Base-by-base conservation (phyloP, 2,797 vertebrate species). In the Schizopygopsis pylzovi region DNA sequence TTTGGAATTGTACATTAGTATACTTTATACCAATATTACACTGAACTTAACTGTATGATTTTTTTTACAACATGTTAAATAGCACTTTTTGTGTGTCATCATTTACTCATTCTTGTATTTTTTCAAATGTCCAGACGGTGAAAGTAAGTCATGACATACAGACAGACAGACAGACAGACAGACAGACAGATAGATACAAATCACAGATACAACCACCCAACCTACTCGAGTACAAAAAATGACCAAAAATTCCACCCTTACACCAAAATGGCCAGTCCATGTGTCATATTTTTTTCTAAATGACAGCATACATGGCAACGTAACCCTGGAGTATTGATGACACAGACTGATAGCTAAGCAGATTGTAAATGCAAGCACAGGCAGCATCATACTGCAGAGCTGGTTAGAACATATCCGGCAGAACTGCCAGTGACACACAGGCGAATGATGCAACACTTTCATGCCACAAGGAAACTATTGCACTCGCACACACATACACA, bases 391-490 rank as follows among this genome's bases (percentile, higher is more conserved):
- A 47, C 70, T 82, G 61, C 52, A 71, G 79, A 70, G 82, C 82
- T 78, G 79, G 77, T 78, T 82, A 41, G 78, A 78, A 76, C 83
- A 88, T 84, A 82, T 82, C 45, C 84, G 25, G 79, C 47, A 84
- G 61, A 61, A 65, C 47, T 52, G 54, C 80, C 87, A 82, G 72
- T 85, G 85, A 81, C 82, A 87, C 56, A 20, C 45, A 56, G 93
- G 93, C 92, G 91, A 93, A 95, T 95, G 94, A 95, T 90, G 95
- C 94, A 95, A 95, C 93, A 94, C 92, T 95, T 95, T 94, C 94
- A 92, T 85, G 93, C 94, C 93, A 91, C 92, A 93, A 94, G 94
- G 94, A 95, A 95, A 95, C 90, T 93, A 94, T 95, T 95, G 94
- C 94, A 91, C 92, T 91, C 81, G 18, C 86, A 71, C 83, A 79